Conservation (phyloP, 2,113 vertebrate genomes). For the Tragelaphus imberbis region DNA sequence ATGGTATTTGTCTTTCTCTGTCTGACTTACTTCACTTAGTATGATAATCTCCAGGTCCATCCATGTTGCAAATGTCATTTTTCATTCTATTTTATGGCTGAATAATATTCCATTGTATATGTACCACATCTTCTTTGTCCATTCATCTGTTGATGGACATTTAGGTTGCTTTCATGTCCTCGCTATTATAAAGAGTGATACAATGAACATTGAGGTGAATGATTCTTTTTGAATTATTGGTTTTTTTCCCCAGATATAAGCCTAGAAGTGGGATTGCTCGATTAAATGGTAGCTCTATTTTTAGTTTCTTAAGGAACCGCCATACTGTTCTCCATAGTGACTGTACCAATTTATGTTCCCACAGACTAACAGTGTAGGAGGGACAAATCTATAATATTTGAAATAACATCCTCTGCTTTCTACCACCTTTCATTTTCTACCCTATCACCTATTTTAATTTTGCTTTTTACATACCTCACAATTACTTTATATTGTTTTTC, state of each 20-base stretch:
- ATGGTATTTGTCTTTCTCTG: not conserved
- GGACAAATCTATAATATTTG: not conserved
- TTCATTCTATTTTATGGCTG: not conserved
- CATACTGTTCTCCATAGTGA: not conserved
- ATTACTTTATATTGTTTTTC: not conserved
- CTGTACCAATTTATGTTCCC: not conserved
- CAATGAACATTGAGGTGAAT: not conserved
- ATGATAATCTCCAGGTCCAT: not conserved
- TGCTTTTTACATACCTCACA: not conserved
- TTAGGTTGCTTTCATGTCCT: not conserved
- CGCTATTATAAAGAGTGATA: not conserved
- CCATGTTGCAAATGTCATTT: not conserved
- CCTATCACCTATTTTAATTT: not conserved
- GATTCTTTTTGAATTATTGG: not conserved
- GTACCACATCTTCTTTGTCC: not conserved
- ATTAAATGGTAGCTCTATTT: not conserved
- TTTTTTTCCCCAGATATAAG: not conserved
- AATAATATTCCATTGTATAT: not conserved
- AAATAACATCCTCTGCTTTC: not conserved
- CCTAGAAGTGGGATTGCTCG: not conserved
- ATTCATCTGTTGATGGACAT: not conserved
- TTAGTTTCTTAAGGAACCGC: not conserved
- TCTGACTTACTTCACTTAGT: not conserved
- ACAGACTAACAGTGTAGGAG: not conserved
- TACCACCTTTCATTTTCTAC: not conserved